Evolutionary conservation across 1,140 invertebrate species (phyloP), one percentile per base, ranked within the genome.

Genomic region (Lepidurus arcticus): DNA sequence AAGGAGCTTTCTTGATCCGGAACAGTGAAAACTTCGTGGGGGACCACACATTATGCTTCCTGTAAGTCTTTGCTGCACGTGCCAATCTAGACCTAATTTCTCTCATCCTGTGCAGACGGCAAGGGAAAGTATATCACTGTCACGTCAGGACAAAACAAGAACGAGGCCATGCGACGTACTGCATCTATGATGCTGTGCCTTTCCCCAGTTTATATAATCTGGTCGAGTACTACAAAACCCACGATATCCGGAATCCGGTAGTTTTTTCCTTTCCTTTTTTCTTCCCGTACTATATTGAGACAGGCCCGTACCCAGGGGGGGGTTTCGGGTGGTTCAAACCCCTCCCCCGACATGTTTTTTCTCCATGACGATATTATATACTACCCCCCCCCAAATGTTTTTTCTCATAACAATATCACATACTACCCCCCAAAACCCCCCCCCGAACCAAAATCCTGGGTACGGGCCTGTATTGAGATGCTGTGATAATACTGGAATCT

Each of bases 21-120:
- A 93, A 96, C 81, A 97, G 95, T 84, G 95, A 97, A 43, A 98
- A 96, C 0, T 98, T 98, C 86, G 93, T 97, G 24, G 96, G 96
- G 0, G 96, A 98, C 86, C 98, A 97, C 84, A 95, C 95, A 78
- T 85, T 99, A 3, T 98, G 95, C 0, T 98, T 98, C 86, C 97
- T 93, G 90, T 85, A 82, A 81, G 80, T 80, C 7, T n/a, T 16
- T 80, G 34, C 11, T 65, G 21, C n/a, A 42, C 73, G 21, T 42
- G 24, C 47, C 7, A 21, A 78, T 79, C 53, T 10, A 21, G 26
- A 1, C 4, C 8, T 73, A 42, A 16, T 53, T 78, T 42, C 13
- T 47, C n/a, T 9, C 74, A 21, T 6, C 21, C 42, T 76, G 82
- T 81, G 34, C 81, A 90, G 89, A 94, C 88, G 94, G 11, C 90